Percentiles rank a stretch among this genome's conserved stretches.
Conservation (phyloP, 2,797 vertebrate genomes). For the Tinamus major region DNA sequence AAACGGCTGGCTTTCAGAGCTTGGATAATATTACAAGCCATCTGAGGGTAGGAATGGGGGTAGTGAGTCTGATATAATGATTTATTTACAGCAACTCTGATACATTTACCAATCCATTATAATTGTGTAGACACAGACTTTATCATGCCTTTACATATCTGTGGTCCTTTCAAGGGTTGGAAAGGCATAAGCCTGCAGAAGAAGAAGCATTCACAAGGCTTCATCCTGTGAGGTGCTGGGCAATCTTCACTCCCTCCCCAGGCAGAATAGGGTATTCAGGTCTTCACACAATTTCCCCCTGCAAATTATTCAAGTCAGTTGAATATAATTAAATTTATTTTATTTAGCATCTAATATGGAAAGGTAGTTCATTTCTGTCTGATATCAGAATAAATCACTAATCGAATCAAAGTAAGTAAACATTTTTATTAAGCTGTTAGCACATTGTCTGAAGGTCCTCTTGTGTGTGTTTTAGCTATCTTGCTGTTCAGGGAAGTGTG, state of each 20-base stretch:
- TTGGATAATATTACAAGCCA: conserved; percentile 51
- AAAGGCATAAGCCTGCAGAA: background rate
- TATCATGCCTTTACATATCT: conserved; percentile 15
- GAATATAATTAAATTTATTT: conserved; percentile 37
- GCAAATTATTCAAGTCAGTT: background rate
- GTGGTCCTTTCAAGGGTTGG: conserved; percentile 18
- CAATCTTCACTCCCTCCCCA: background rate
- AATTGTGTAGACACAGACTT: conserved; percentile 65
- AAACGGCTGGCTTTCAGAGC: conserved; percentile 61
- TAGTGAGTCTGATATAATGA: conserved; percentile 71
- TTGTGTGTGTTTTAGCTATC: background rate
- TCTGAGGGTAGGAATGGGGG: conserved; percentile 36
- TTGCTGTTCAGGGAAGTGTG: background rate
- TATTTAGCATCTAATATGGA: conserved; percentile 23
- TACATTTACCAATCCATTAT: conserved; percentile 67
- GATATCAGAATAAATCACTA: conserved; percentile 39
- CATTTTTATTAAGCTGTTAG: conserved; percentile 17
- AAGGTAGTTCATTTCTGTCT: conserved; percentile 1
- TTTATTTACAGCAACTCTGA: conserved; percentile 67
- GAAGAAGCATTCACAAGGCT: background rate
- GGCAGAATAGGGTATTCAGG: background rate
- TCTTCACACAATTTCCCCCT: background rate
- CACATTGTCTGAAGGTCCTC: background rate
- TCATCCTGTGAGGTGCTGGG: background rate
- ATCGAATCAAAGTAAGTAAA: conserved; percentile 39